phyloP scores from a whole-genome alignment of 92 coral and sea anemone species.

The Isaurus tuberculatus region DNA sequence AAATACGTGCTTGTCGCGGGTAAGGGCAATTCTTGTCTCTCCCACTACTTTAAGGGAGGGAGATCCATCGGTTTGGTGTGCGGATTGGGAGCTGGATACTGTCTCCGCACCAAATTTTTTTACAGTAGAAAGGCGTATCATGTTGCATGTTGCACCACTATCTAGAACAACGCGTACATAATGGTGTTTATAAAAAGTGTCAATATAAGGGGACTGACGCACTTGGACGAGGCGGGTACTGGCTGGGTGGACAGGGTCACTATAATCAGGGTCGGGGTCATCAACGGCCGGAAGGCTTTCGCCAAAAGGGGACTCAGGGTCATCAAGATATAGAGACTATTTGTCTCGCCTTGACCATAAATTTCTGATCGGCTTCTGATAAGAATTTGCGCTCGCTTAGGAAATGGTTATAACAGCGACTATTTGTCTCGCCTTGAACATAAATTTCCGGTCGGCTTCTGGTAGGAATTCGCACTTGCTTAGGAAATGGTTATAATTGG shows the following conservation, averaged over 20 bases:
- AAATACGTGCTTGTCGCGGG: conserved; percentile 35
- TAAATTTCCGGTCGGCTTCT: conserved; percentile 35
- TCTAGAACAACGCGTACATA: conserved; percentile 28
- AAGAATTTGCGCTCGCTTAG: conserved; percentile 42
- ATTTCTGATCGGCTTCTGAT: conserved; percentile 34
- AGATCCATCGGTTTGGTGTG: conserved; percentile 39
- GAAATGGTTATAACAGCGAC: conserved; percentile 41
- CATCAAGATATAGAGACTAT: conserved; percentile 33
- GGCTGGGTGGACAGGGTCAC: conserved; percentile 9
- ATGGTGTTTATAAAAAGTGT: conserved; percentile 30
- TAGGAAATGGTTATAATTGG: conserved; percentile 41
- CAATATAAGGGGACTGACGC: conserved; percentile 41
- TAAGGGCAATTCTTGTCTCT: conserved; percentile 6
- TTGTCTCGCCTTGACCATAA: conserved; percentile 52
- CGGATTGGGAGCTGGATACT: conserved; percentile 24
- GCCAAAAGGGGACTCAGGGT: background rate
- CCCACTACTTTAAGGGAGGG: conserved; percentile 16
- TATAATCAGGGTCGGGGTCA: background rate
- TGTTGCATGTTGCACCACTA: conserved; percentile 47
- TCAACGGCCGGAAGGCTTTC: background rate
- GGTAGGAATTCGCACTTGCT: conserved; percentile 44
- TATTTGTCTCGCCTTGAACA: conserved; percentile 52
- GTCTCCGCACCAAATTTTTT: conserved; percentile 11
- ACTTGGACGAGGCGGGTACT: conserved; percentile 18
- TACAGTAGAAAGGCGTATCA: conserved; percentile 36